Evolutionary conservation across 2,888 invertebrate species (phyloP), one percentile per base, ranked within the genome.

Genomic region (Cryptosula pallasiana): DNA sequence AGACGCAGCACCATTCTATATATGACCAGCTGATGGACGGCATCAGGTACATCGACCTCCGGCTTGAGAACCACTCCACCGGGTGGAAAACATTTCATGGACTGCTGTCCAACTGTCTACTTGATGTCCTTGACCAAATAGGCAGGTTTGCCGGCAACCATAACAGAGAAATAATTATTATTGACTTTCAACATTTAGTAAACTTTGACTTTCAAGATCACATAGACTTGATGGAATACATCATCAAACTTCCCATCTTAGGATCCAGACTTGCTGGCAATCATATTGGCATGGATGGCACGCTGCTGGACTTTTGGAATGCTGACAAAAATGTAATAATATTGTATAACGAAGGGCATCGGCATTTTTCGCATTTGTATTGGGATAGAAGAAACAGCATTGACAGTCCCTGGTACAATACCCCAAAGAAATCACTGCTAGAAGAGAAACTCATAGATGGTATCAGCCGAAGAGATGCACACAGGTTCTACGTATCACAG

Each of bases 21-120:
- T 70, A 70, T 54, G 70, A 70, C 16, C 70, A 70, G 45, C 70
- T 70, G 2, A 54, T 54, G 70, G 70, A 70, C 29, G 70, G 70
- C 9, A 36, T 70, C 25, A 23, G 70, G 23, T 70, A 70, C 25
- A 9, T 70, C 3, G 70, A 70, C 29, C 70, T 70, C 25, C 3
- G 70, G 16, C 2, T 70, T 27, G 70, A 70, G 45, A 36, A 54
- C 16, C 36, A 70, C 70, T 2, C 70, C n/a, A n/a, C 16, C 29
- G 70, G 70, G 9, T 70, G 70, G 70, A 54, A 54, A 54, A 70
- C 70, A 5, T 70, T 70, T 36, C 70, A 70, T 23, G 70, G 70
- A 3, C 32, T 70, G 23, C 27, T 70, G 32, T 70, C 70, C 2
- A 54, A 70, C 25, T 23, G 45, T 32, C 32, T 70, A 2, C 13